A percentile compares a stretch with the other conserved stretches of the same genome.
phyloP scores from a whole-genome alignment of 2,888 invertebrate genomes.

The Prenolepis imparis region DNA sequence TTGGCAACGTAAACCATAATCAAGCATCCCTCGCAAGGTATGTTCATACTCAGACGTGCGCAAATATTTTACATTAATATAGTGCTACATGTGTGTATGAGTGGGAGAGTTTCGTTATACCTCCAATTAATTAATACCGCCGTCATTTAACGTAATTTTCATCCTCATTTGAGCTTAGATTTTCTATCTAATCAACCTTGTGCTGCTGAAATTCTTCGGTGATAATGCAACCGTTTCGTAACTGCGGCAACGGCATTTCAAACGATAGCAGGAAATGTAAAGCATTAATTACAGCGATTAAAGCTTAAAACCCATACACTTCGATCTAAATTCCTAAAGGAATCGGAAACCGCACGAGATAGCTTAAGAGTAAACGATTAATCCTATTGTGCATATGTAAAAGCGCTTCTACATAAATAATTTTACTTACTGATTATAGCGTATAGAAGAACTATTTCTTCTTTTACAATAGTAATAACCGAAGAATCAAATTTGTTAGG shows the following conservation, averaged over 20 bases:
- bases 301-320: constrained; percentile 14
- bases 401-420: neutral
- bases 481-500: neutral
- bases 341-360: neutral
- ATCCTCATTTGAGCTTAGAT: constrained; percentile 60
- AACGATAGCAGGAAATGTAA: constrained; percentile 2
- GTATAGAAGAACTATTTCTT: neutral
- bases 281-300: constrained; percentile 42
- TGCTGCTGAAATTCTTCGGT: constrained; percentile 38
- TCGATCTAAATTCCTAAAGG: constrained; percentile 24
- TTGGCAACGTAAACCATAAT: constrained; percentile 60
- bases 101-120: constrained; percentile 45
- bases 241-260: constrained; percentile 10
- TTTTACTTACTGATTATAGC: neutral
- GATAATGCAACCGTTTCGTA: constrained; percentile 24
- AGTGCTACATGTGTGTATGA: constrained; percentile 52
- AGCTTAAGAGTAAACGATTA: neutral
- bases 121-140: constrained; percentile 75
- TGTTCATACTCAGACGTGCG: constrained; percentile 50
- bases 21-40: constrained; percentile 43
- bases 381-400: neutral
- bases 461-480: neutral
- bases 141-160: constrained; percentile 70
- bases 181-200: constrained; percentile 69
- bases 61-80: constrained; percentile 68